Conservation (phyloP, 2,888 invertebrate species). For the Mythimna impura region DNA sequence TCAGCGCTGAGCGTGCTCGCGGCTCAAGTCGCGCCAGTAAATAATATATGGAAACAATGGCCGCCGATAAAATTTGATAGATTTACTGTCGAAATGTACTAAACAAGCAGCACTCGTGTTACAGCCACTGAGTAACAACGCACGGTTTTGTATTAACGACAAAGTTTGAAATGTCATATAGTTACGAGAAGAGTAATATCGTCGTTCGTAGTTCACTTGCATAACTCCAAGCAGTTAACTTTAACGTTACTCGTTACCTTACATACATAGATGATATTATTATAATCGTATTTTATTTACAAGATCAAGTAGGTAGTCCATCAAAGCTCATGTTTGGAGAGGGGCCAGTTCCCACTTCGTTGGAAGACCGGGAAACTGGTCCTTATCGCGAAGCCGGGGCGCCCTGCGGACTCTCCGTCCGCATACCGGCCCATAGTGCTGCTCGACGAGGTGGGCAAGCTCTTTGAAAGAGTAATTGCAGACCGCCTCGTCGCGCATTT, state of each 20-base stretch:
- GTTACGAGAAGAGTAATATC: slow-evolving; percentile 7
- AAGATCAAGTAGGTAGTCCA: slow-evolving; percentile 17
- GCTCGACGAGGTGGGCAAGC: too few relatives aligned
- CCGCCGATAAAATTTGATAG: slow-evolving; percentile 58
- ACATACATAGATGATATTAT: neutral
- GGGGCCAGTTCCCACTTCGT: too few relatives aligned
- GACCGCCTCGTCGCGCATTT: too few relatives aligned
- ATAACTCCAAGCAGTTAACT: slow-evolving; percentile 22
- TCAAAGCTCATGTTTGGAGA: too few relatives aligned
- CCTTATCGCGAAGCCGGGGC: too few relatives aligned
- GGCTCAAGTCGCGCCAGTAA: slow-evolving; percentile 42
- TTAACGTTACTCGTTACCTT: slow-evolving; percentile 4
- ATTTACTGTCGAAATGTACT: slow-evolving; percentile 61
- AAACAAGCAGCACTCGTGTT: slow-evolving; percentile 50
- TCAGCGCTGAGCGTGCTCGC: slow-evolving; percentile 46
- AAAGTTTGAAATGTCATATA: slow-evolving; percentile 40
- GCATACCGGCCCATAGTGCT: too few relatives aligned
- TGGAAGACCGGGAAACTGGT: too few relatives aligned
- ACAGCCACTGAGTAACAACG: slow-evolving; percentile 47
- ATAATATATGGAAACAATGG: slow-evolving; percentile 62
- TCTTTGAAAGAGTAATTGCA: too few relatives aligned
- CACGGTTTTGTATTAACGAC: slow-evolving; percentile 30
- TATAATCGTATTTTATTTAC: neutral
- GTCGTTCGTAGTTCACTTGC: slow-evolving; percentile 4
- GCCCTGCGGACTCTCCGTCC: too few relatives aligned